These are phyloP conservation scores for Lophius piscatorius DNA, from an alignment of 2,113 vertebrate genomes.

Conservation along the genomic window DNA sequence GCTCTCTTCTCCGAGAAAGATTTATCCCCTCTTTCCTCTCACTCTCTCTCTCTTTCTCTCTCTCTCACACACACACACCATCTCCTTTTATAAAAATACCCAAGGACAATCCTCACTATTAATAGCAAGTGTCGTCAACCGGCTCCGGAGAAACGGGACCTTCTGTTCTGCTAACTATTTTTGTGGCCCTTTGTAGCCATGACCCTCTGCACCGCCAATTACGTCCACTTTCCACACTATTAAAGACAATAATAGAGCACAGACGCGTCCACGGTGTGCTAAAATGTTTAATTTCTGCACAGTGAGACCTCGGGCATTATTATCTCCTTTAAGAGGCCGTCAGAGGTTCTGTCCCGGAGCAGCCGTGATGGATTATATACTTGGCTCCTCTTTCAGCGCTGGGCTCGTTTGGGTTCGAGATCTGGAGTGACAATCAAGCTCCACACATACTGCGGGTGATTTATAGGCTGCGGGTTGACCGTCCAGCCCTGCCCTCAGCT, in stretches of 20 bases:
- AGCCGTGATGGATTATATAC: constrained; percentile 60
- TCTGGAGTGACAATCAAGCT: constrained; percentile 51
- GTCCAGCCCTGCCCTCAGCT: constrained; percentile 16
- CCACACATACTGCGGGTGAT: constrained; percentile 62
- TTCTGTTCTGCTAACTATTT: constrained; percentile 76
- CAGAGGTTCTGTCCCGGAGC: constrained; percentile 25
- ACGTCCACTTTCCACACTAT: constrained; percentile 33
- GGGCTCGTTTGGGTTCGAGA: constrained; percentile 55
- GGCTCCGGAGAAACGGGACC: constrained; percentile 71
- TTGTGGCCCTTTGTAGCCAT: constrained; percentile 52
- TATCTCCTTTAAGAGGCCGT: constrained; percentile 4
- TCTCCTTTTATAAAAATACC: constrained; percentile 74
- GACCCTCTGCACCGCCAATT: constrained; percentile 54
- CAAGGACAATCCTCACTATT: constrained; percentile 78
- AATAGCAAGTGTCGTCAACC: constrained; percentile 77
- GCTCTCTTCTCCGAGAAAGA: constrained; percentile 68
- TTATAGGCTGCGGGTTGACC: constrained; percentile 48
- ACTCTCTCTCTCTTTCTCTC: constrained; percentile 16
- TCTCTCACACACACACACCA: constrained; percentile 18
- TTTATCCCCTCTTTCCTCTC: constrained; percentile 55
- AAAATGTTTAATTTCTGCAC: not conserved
- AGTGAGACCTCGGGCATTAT: not conserved
- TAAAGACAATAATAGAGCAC: not conserved
- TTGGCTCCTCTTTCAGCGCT: constrained; percentile 66
- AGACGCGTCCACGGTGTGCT: no score